A percentile compares a stretch with the other conserved stretches of the same genome.
Evolutionary conservation across 23 tunicate genomes (phyloP).

Genomic region (Trididemnum clinides): DNA sequence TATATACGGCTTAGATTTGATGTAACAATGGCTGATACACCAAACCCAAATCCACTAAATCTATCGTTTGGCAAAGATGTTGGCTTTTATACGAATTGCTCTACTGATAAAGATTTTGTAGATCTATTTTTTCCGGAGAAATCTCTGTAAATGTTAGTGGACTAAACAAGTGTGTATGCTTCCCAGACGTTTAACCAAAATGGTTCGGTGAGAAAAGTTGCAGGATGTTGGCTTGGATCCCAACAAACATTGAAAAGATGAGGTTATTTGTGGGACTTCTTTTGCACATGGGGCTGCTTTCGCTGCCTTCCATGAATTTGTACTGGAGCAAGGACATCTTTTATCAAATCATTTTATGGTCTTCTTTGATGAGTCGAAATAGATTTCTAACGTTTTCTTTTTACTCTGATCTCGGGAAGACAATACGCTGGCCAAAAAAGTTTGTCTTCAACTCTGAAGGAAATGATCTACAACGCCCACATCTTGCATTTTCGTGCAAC

Average conservation of each 20-base stretch:
- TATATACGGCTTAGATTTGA: too few species aligned
- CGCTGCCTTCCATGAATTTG: neutral
- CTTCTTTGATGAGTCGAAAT: neutral
- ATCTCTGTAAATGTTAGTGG: neutral
- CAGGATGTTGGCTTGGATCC: neutral
- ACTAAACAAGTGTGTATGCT: neutral
- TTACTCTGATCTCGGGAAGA: neutral
- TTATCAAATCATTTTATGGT: neutral
- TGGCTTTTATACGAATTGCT: too few species aligned
- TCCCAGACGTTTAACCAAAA: neutral
- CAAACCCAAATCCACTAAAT: too few species aligned
- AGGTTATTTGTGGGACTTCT: neutral
- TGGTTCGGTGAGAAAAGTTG: neutral
- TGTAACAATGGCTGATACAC: too few species aligned
- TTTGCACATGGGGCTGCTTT: neutral
- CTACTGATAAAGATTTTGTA: neutral
- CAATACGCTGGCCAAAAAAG: neutral
- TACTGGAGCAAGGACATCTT: neutral
- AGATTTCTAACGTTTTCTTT: neutral
- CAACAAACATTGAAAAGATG: neutral
- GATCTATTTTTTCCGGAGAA: neutral
- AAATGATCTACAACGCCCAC: neutral
- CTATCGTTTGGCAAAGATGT: too few species aligned
- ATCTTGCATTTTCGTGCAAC: neutral
- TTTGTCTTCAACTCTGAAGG: neutral